phyloP scores from a whole-genome alignment of 1,140 invertebrate genomes.

The Eumaeus atala region DNA sequence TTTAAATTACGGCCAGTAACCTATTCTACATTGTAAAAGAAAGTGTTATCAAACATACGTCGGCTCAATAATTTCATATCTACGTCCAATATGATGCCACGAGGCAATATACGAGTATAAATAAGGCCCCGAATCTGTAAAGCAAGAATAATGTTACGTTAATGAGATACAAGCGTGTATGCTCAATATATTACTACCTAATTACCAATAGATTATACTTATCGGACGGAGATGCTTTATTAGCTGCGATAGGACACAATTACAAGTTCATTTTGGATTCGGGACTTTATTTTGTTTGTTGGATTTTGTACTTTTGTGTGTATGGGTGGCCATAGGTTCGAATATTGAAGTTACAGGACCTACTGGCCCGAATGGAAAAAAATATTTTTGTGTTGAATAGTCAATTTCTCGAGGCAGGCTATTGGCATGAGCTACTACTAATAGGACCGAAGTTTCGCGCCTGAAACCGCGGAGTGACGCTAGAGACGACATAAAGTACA shows the following conservation, averaged over 20 bases:
- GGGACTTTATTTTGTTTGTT: not conserved
- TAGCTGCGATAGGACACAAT: constrained; percentile 52
- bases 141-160: constrained; percentile 56
- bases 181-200: constrained; percentile 63
- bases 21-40: not conserved
- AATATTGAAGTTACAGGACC: too few species aligned
- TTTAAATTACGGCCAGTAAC: too few species aligned
- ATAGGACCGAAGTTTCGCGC: too few species aligned
- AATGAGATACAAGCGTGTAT: constrained; percentile 56
- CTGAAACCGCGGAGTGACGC: too few species aligned
- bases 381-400: too few species aligned
- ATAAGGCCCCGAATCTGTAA: constrained; percentile 43
- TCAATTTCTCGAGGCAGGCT: too few species aligned
- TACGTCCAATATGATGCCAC: constrained; percentile 12
- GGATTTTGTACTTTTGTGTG: not conserved
- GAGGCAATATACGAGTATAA: constrained; percentile 11
- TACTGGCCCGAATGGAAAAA: too few species aligned
- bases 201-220: constrained; percentile 71
- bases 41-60: constrained; percentile 9
- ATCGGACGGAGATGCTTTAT: constrained; percentile 50
- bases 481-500: too few species aligned
- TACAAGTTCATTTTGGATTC: constrained; percentile 52
- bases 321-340: too few species aligned
- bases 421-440: too few species aligned
- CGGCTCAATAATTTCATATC: constrained; percentile 8